Percentiles rank a stretch among this genome's conserved stretches.
These are phyloP conservation scores for Merodon equestris DNA, from an alignment of 2,888 invertebrate species.

Conservation along the genomic window DNA sequence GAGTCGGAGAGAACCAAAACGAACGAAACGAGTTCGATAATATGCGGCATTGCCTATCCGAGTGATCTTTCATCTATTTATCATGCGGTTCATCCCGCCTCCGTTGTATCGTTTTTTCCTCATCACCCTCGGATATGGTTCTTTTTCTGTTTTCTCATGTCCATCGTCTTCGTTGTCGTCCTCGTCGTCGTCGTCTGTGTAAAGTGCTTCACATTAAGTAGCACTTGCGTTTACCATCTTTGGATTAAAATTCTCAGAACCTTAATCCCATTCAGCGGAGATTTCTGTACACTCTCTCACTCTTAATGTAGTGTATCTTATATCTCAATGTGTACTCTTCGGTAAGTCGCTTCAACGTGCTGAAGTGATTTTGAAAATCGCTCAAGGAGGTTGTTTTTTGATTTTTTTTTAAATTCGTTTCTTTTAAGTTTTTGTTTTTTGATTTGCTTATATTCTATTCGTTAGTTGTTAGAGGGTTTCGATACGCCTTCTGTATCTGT, in stretches of 20 bases:
- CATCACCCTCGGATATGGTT: not conserved
- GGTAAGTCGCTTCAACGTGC: constrained; percentile 4
- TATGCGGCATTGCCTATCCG: constrained; percentile 34
- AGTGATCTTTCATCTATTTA: constrained; percentile 51
- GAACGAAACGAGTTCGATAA: constrained; percentile 12
- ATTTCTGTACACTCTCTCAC: not conserved
- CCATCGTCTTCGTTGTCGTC: too few species aligned
- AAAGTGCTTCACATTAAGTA: constrained; percentile 45
- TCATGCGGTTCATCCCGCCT: constrained; percentile 41
- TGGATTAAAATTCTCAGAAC: constrained; percentile 43
- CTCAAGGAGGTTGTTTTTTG: constrained; percentile 30
- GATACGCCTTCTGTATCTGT: constrained; percentile 21
- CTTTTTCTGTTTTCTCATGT: too few species aligned
- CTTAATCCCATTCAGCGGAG: constrained; percentile 53
- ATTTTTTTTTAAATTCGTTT: not conserved
- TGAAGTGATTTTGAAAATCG: constrained; percentile 42
- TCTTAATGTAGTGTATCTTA: not conserved
- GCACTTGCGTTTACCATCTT: constrained; percentile 35
- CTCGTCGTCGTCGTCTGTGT: constrained; percentile 4
- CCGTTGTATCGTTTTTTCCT: constrained; percentile 10
- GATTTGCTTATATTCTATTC: too few species aligned
- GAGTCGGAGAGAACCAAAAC: constrained; percentile 16
- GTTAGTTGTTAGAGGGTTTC: too few species aligned
- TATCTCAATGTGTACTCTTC: not conserved
- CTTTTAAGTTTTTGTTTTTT: not conserved